Conservation (phyloP, 1,140 invertebrate genomes). For the Charaxes varanes region DNA sequence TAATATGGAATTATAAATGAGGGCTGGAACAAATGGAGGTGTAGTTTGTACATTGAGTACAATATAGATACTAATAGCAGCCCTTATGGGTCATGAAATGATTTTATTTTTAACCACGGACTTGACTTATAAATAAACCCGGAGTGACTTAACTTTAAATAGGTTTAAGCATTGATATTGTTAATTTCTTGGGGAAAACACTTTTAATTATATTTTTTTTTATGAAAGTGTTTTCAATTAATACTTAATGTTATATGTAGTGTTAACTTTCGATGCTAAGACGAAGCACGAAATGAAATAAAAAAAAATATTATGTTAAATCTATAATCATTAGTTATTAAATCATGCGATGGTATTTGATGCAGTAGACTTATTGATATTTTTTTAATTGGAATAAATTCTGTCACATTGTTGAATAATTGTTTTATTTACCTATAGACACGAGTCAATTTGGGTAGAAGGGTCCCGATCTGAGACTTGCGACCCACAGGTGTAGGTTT, state of each 20-base stretch:
- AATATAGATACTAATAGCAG: too few relatives aligned
- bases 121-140: too few relatives aligned
- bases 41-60: constrained; percentile 1
- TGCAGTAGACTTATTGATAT: constrained; percentile 27
- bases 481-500: too few relatives aligned
- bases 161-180: constrained; percentile 24
- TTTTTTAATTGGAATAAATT: constrained; percentile 42
- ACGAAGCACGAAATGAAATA: constrained; percentile 12
- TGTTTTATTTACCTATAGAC: constrained; percentile 4
- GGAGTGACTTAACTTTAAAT: constrained; percentile 10
- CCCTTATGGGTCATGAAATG: too few relatives aligned
- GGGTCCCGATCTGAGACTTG: too few relatives aligned
- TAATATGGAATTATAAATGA: constrained; percentile 11
- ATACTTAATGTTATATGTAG: constrained; percentile 8
- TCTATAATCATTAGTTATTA: too few relatives aligned
- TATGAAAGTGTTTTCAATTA: constrained; percentile 25
- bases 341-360: constrained; percentile 18
- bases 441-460: too few relatives aligned
- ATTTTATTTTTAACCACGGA: constrained; percentile 10
- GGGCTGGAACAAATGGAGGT: constrained; percentile 4
- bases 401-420: constrained; percentile 26
- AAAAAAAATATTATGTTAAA: too few relatives aligned
- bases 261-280: constrained; percentile 11
- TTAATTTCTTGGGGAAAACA: constrained; percentile 22
- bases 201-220: constrained; percentile 32